Percentiles rank a stretch among this genome's conserved stretches.
Evolutionary conservation across 2,888 invertebrate species (phyloP).

Genomic region (Microplitis deprimator): DNA sequence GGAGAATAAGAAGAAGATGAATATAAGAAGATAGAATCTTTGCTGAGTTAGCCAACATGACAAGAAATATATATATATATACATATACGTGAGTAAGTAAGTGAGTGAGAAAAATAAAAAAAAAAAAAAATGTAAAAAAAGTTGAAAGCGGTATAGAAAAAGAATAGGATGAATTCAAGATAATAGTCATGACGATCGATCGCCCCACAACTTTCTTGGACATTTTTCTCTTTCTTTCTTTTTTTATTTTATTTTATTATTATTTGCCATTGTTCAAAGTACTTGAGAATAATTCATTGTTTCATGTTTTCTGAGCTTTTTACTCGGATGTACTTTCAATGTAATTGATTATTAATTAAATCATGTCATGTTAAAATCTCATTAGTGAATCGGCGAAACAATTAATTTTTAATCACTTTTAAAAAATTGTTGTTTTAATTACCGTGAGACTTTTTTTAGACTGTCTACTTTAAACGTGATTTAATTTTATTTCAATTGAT

Average conservation of each 20-base stretch:
- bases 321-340: not conserved
- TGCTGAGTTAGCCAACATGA: conserved; percentile 34
- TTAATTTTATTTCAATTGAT: too few relatives aligned
- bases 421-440: too few relatives aligned
- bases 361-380: not conserved
- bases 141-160: conserved; percentile 21
- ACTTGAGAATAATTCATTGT: conserved; percentile 23
- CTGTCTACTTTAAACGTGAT: too few relatives aligned
- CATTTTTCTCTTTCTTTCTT: not conserved
- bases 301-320: not conserved
- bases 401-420: not conserved
- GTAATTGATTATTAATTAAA: not conserved
- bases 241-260: not conserved
- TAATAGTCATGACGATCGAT: conserved; percentile 30
- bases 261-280: conserved; percentile 3
- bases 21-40: conserved; percentile 22
- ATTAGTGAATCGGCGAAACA: not conserved
- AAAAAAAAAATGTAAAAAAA: conserved; percentile 7
- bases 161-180: conserved; percentile 16
- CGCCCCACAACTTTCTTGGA: conserved; percentile 12
- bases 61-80: not conserved
- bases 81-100: not conserved
- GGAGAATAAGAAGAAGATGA: conserved; percentile 24
- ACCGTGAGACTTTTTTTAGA: too few relatives aligned
- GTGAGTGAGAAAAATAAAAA: not conserved